Base-by-base conservation (phyloP, 2,888 invertebrate species). In the Boloria selene region DNA sequence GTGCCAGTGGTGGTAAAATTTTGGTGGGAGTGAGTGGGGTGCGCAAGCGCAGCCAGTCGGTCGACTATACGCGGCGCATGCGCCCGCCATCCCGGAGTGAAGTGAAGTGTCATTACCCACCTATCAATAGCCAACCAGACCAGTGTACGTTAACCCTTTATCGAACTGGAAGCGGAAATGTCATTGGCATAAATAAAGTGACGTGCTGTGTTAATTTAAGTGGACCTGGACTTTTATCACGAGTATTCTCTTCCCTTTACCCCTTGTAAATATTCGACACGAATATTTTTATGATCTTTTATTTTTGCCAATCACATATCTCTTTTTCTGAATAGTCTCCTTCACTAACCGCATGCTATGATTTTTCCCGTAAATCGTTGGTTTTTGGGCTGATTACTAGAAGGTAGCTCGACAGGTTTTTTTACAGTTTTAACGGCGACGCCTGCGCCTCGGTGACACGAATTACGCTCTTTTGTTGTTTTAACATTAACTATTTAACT, bases 21-120 rank as follows among this genome's bases (percentile, higher is more conserved):
- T 89, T 85, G 90, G 90, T 90, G 87, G 88, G 89, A 90, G 88
- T 87, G 84, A 90, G 91, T 90, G 90, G 91, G 91, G 90, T 91
- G 91, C 90, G 90, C 88, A 73, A 79, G 88, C 89, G 90, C 86
- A 79, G 80, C 58, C 88, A 90, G 90, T 90, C 87, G 79, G 82
- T 81, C 79, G 75, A 75, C 75, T 81, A 77, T 79, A 77, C 86
- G 88, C 87, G 90, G 85, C 86, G 84, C 83, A 79, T 79, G 84
- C 85, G 89, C 85, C 83, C 87, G 90, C 84, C 74, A 78, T 65
- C 72, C 68, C 72, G 72, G 71, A 77, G 80, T 79, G 82, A 79
- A 74, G 83, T 82, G 81, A 70, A 82, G 85, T 85, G 83, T 59
- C 44, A 45, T 22, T 49, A 16, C 59, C 59, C 59, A 49, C 17